Evolutionary conservation across 2,888 invertebrate genomes (phyloP), one percentile per base, ranked within the genome.

Genomic region (Sinhomidia bicolor): DNA sequence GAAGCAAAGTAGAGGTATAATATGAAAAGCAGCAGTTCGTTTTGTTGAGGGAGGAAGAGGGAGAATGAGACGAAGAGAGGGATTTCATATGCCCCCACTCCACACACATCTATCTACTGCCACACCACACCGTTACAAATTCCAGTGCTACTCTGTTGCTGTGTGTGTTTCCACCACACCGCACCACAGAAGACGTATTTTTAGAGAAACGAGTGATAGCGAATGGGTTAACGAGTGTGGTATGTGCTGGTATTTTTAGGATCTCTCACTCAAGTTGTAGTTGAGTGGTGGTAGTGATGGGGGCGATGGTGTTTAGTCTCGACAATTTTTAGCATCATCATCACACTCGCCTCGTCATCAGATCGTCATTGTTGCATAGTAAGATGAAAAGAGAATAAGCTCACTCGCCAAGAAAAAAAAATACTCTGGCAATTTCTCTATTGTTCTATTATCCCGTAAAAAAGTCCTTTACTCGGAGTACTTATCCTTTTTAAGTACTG

Each of bases 221-320:
- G 84, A 84, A 76, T 32, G 84, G 32, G 44, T 41, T 76, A 84
- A 84, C 84, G 84, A 84, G 84, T 84, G 62, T 65, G 68, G 71
- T 78, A n/a, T 78, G 82, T 41, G 81, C 41, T 54, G 44, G 76
- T 60, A 60, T 26, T 71, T 76, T 76, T 84, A 54, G 47, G 32
- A 32, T 78, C 36, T 41, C 17, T 78, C 65, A 20, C 51, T 76
- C 5, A 23, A 68, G 62, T 44, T 44, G 79, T 80, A 85, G 85
- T 85, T 79, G 85, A 79, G 85, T 44, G 23, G 62, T 44, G 65
- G 44, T n/a, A 17, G 62, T 41, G 51, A 71, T 51, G 86, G 86
- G 68, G 81, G 86, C 80, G 80, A 79, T 26, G 71, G 81, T 86
- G 80, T 81, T 47, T 65, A 79, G 79, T 85, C 57, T 44, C 78